Evolutionary conservation across 2,797 vertebrate genomes (phyloP), one percentile per base, ranked within the genome.

Genomic region (Micropoecilia bifurca): DNA sequence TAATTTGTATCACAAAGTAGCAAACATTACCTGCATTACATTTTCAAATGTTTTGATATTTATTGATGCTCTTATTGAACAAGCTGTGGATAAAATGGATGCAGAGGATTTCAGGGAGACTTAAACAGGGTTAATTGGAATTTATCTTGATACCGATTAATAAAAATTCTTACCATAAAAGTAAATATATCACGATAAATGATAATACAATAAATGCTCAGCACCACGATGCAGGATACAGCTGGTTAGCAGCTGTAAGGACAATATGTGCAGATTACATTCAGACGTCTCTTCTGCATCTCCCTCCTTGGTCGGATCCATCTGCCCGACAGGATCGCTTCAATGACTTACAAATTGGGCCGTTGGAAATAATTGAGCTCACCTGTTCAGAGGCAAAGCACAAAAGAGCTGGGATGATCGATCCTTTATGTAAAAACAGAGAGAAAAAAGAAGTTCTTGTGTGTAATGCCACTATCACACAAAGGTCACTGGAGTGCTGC

Each of bases 341-440:
- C 87, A 87, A 84, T 82, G 82, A 14, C 76, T 82, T 85, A 88
- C 92, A 94, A 94, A 94, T 93, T 92, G 90, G 90, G 84, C 88
- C 87, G 86, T 89, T 91, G 88, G 90, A 94, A 89, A 87, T 90
- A 91, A 90, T 93, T 86, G 87, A 46, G 4, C 84, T 93, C 91
- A 93, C 88, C 77, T 78, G 76, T 89, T 94, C 84, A 20, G 45
- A 88, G 91, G 89, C 92, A 87, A 73, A 90, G 89, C 89, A 95
- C 91, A 94, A 93, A 94, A 93, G 84, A 85, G 85, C 69, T 63
- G 46, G 88, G 75, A 91, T 95, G 93, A 95, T 95, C 90, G 91
- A 93, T 94, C 93, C 87, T 90, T 95, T 92, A 91, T 88, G 76
- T 12, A 76, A 1, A 75, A 78, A 57, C 81, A 81, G 84, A 76